Evolutionary conservation across 2,113 vertebrate genomes (phyloP), one percentile per base, ranked within the genome.

Genomic region (Caloenas nicobarica): DNA sequence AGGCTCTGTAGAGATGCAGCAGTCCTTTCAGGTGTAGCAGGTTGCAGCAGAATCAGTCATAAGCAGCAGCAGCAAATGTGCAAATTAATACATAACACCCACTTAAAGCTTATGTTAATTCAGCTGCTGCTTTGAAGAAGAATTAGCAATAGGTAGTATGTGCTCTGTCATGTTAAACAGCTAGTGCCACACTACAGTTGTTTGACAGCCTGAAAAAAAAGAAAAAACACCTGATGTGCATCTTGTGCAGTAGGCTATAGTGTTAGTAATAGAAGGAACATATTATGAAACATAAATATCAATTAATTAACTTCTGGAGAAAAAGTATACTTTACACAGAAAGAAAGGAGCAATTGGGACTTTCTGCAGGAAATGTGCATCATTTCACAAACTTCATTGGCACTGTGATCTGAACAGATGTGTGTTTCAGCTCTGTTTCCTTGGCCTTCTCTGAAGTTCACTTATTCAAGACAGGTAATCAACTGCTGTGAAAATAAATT

Each of bases 71-170:
- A 90, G 79, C 86, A 96, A 93, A 95, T 94, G 76, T 97, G 88
- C 88, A 93, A 93, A 96, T 94, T 70, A 86, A 95, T 84, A 93
- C 74, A 70, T 46, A 71, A 92, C 56, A 0, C 91, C 88, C 69
- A 91, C 94, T 84, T 83, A 70, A 70, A 97, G 33, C 48, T 95
- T 90, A 61, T 89, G 93, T 69, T 94, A 93, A 86, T 77, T 92
- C 83, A 86, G 1, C 86, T 90, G 69, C 72, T 2, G 11, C 90
- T 95, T 95, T 88, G 86, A 95, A 95, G 87, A 85, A 86, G 60
- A 90, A 92, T 78, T 93, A 92, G 76, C 46, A 93, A 86, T 34
- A 36, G 44, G 33, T 88, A 73, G 34, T 58, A 34, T 65, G 70
- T 50, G n/a, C 64, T 81, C 71, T 83, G 48, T 68, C 92, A 88